phyloP scores from a whole-genome alignment of 2,797 vertebrate genomes.

The Pelochelys cantorii region DNA sequence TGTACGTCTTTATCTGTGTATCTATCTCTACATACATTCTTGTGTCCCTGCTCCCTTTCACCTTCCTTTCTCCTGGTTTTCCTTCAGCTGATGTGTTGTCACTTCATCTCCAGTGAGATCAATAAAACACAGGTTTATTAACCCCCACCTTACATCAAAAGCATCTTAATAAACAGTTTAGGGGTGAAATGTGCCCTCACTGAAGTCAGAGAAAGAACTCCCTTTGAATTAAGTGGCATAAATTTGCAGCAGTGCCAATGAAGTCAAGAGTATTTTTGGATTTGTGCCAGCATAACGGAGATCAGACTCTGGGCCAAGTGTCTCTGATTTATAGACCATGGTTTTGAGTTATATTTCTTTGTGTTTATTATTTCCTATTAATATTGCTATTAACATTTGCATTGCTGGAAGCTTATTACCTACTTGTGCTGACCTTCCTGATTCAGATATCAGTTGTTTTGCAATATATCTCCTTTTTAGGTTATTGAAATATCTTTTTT shows the following conservation, averaged over 20 bases:
- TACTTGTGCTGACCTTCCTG: conserved; percentile 41
- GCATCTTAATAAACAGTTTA: accelerated
- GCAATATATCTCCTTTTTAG: conserved; percentile 41
- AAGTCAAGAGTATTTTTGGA: background rate
- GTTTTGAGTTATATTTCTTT: background rate
- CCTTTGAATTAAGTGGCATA: accelerated
- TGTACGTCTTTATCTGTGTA: background rate
- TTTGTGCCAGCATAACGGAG: background rate
- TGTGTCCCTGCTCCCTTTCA: accelerated
- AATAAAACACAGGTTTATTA: background rate
- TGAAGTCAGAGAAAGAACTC: background rate
- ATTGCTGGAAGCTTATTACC: conserved; percentile 54
- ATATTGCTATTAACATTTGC: background rate
- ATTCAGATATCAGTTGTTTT: background rate
- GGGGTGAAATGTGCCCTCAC: accelerated
- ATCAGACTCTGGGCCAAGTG: background rate
- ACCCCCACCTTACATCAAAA: accelerated
- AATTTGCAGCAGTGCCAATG: accelerated
- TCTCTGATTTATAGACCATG: background rate
- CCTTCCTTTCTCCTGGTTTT: background rate
- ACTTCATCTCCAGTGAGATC: background rate
- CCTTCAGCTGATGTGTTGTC: background rate
- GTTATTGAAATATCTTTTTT: conserved; percentile 49
- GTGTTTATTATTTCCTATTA: background rate
- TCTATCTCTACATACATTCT: background rate